Evolutionary conservation across 2,797 vertebrate genomes (phyloP).

Genomic region (Hemitrygon akajei): DNA sequence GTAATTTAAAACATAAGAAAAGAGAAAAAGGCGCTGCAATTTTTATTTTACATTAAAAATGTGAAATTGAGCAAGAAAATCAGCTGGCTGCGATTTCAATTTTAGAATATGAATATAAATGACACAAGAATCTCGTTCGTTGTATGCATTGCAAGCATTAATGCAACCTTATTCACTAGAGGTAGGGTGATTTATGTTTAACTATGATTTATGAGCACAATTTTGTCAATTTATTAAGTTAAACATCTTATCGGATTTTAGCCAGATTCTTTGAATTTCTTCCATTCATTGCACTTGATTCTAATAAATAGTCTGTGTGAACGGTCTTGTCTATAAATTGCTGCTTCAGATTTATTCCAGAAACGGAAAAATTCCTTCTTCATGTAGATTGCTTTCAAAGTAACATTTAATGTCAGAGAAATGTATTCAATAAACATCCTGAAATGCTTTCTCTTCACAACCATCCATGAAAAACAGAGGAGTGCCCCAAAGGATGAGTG

Average conservation of each 20-base stretch:
- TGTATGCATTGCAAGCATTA: background rate
- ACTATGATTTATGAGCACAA: background rate
- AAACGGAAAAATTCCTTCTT: background rate
- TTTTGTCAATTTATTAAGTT: background rate
- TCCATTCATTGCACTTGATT: background rate
- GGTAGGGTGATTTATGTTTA: background rate
- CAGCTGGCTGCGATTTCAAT: background rate
- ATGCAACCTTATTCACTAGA: too few relatives aligned
- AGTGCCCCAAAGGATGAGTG: too few relatives aligned
- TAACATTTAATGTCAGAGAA: too few relatives aligned
- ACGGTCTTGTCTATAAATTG: background rate
- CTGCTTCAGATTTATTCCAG: background rate
- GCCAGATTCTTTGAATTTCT: background rate
- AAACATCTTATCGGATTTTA: background rate
- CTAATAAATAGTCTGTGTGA: too few relatives aligned
- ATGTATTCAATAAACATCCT: too few relatives aligned
- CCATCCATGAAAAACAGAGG: too few relatives aligned
- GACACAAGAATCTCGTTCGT: background rate
- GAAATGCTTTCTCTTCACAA: too few relatives aligned
- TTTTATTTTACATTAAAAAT: background rate
- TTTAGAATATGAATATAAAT: background rate
- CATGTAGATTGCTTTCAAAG: background rate
- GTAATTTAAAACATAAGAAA: background rate
- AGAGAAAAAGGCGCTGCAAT: background rate
- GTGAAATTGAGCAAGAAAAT: constrained; percentile 7